Percentiles rank a stretch among this genome's conserved stretches.
Conservation (phyloP, 2,113 vertebrate genomes). For the Gymnocephalus cernua region DNA sequence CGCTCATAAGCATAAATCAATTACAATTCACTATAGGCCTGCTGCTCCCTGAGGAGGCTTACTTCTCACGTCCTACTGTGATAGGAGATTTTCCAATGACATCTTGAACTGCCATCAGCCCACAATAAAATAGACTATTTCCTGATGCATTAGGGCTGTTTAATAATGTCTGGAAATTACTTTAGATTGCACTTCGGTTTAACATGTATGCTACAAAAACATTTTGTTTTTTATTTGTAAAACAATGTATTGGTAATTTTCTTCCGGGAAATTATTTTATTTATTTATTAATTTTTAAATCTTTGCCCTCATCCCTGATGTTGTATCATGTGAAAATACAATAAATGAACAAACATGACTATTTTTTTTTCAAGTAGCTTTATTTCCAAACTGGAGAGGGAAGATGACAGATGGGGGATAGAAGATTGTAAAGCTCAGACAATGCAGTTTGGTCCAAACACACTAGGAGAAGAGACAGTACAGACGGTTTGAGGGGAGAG, state of each 20-base stretch:
- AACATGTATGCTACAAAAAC: constrained; percentile 30
- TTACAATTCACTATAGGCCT: constrained; percentile 62
- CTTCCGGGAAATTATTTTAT: neutral
- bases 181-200: constrained; percentile 24
- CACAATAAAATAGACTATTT: constrained; percentile 48
- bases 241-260: constrained; percentile 12
- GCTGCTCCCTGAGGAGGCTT: constrained; percentile 51
- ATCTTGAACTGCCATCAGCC: constrained; percentile 55
- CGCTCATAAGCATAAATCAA: constrained; percentile 74
- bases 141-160: constrained; percentile 31
- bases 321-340: constrained; percentile 29
- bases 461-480: constrained; percentile 48
- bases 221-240: constrained; percentile 13
- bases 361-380: constrained; percentile 72
- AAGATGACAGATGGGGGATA: constrained; percentile 70
- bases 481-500: constrained; percentile 46
- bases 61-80: constrained; percentile 63
- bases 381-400: constrained; percentile 75
- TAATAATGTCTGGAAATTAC: constrained; percentile 39
- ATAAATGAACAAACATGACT: constrained; percentile 49
- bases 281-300: neutral
- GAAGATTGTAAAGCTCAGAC: constrained; percentile 59
- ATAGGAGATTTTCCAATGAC: constrained; percentile 50
- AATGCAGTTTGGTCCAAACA: constrained; percentile 57
- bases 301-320: neutral